Base-by-base conservation (phyloP, 2,888 invertebrate species). In the Brenthis hecate region DNA sequence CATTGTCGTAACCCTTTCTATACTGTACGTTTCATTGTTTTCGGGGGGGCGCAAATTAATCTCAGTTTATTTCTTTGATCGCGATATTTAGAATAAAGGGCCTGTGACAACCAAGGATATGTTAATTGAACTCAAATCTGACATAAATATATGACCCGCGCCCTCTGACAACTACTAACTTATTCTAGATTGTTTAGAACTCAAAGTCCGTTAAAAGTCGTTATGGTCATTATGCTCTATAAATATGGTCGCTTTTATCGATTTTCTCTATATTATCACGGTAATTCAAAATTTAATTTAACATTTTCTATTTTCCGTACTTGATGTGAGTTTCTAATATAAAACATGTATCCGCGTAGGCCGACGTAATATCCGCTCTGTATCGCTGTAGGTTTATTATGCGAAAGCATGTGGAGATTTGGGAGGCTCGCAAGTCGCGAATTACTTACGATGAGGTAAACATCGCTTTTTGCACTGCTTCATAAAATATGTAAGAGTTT, bases 1-100 rank as follows among this genome's bases (percentile, higher is more conserved):
- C 86, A 85, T 88, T 91, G 91, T 89, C 86, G 77, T 77, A 82
- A 84, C 86, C 90, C 88, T 87, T 88, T 87, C 82, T 77, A 73
- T 85, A 80, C 80, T 77, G 81, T 80, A 81, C 79, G 77, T 78
- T 78, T 80, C 81, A 87, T 91, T 91, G 91, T 91, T 89, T 86
- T 82, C 81, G 76, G 79, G 82, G 82, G 84, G 85, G 87, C 85
- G 86, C 81, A 84, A 91, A 92, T 92, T 92, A 92, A 92, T 92
- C 92, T 91, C 86, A 83, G 86, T 87, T 83, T 86, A 88, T 86
- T 88, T 89, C 89, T 92, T 91, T 90, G 91, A 90, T 89, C 85
- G 84, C 83, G 79, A 85, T 85, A 82, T 83, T 84, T 80, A 80
- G 80, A 77, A 88, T 87, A 90, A 91, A 85, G 83, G 83, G 77